Evolutionary conservation across 64 coral and sea anemone genomes (phyloP).

Genomic region (Stichodactyla helianthus): DNA sequence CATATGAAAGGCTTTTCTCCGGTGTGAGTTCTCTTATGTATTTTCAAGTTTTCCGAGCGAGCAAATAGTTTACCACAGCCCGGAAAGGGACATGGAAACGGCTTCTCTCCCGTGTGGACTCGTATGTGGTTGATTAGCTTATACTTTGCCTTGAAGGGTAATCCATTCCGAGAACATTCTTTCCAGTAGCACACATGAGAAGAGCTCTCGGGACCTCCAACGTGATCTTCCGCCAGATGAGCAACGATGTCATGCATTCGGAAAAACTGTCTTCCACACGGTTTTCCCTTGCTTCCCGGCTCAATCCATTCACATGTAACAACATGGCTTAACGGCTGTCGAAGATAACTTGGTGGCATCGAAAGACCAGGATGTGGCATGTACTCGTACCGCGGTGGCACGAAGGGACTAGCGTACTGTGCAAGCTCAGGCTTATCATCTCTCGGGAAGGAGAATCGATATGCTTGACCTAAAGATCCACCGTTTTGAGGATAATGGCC

Average conservation of each 20-base stretch:
- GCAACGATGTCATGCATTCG: slow-evolving; percentile 96
- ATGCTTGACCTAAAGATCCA: slow-evolving; percentile 40
- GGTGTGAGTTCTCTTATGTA: slow-evolving; percentile 94
- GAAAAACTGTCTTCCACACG: slow-evolving; percentile 89
- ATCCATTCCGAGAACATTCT: slow-evolving; percentile 78
- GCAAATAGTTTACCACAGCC: slow-evolving; percentile 91
- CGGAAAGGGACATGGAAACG: slow-evolving; percentile 82
- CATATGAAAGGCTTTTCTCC: slow-evolving; percentile 92
- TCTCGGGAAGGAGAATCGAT: slow-evolving; percentile 69
- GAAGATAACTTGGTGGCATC: slow-evolving; percentile 82
- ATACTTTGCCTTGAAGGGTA: slow-evolving; percentile 93
- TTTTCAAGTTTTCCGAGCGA: slow-evolving; percentile 93
- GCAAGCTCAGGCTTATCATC: slow-evolving; percentile 81
- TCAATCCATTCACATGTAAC: slow-evolving; percentile 94
- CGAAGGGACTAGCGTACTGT: slow-evolving; percentile 81
- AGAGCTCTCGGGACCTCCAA: slow-evolving; percentile 89
- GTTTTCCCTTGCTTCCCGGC: slow-evolving; percentile 87
- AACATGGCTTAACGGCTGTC: slow-evolving; percentile 89
- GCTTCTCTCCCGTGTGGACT: slow-evolving; percentile 90
- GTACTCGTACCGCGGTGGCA: slow-evolving; percentile 78
- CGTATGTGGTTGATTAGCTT: slow-evolving; percentile 94
- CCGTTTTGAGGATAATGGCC: slow-evolving; percentile 53
- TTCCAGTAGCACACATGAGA: slow-evolving; percentile 95
- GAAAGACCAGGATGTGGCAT: slow-evolving; percentile 81
- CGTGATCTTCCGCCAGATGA: slow-evolving; percentile 92